These are phyloP conservation scores for Callipepla squamata DNA, from an alignment of 2,113 vertebrate genomes.

Conservation along the genomic window DNA sequence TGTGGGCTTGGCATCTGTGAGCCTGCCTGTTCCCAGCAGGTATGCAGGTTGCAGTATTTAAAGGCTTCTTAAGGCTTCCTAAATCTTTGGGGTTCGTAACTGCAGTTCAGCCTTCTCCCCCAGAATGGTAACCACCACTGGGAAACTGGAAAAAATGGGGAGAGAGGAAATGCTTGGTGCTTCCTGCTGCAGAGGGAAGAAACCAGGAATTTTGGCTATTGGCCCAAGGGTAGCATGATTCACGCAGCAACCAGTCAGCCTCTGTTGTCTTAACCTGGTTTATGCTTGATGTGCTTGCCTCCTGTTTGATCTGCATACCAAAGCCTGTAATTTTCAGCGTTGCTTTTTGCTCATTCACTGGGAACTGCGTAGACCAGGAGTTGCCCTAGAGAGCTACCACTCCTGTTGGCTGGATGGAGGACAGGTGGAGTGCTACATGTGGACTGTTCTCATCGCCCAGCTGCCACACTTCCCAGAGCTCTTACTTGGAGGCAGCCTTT, in stretches of 20 bases:
- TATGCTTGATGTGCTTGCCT: background rate
- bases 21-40: background rate
- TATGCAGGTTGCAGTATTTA: background rate
- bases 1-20: background rate
- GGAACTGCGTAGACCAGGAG: background rate
- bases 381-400: background rate
- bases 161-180: background rate
- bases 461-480: background rate
- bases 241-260: background rate
- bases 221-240: background rate
- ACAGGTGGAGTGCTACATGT: background rate
- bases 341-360: background rate
- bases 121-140: background rate
- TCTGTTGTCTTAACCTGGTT: background rate
- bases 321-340: constrained; percentile 22
- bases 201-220: background rate
- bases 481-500: background rate
- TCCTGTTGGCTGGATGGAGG: background rate
- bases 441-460: background rate
- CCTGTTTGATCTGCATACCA: background rate
- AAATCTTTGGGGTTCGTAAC: background rate
- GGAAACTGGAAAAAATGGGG: background rate
- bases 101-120: background rate
- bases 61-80: background rate
- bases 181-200: background rate